phyloP scores from a whole-genome alignment of 2,797 vertebrate species.

The Acanthiza pusilla region DNA sequence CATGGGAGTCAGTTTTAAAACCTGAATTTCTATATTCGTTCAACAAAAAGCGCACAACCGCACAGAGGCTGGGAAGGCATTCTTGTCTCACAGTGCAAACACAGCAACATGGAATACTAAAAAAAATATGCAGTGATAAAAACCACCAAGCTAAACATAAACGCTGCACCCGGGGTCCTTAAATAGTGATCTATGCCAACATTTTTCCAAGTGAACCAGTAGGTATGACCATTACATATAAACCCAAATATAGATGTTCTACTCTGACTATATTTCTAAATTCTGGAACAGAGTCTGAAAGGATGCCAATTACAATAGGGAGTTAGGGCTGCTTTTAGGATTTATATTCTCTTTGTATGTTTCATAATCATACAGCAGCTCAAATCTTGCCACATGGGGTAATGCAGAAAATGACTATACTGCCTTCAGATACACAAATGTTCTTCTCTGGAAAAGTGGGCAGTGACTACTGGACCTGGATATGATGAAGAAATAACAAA shows the following conservation, averaged over 20 bases:
- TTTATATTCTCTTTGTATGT: background rate
- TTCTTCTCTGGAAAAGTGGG: background rate
- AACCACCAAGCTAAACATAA: constrained; percentile 1
- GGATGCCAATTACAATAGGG: background rate
- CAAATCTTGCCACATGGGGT: background rate
- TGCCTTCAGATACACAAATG: background rate
- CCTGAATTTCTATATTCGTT: background rate
- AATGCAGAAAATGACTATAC: background rate
- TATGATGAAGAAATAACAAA: background rate
- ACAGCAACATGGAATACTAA: background rate
- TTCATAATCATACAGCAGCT: background rate
- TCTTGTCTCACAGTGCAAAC: background rate
- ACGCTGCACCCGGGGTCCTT: background rate
- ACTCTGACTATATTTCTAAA: background rate
- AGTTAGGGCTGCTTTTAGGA: background rate
- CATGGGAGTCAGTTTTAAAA: background rate
- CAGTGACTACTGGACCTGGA: background rate
- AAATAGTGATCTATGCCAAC: background rate
- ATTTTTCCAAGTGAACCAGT: background rate
- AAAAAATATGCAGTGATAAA: background rate
- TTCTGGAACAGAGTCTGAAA: constrained; percentile 10
- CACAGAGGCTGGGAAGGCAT: background rate
- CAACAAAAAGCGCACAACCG: background rate
- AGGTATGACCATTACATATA: constrained; percentile 22
- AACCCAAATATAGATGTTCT: constrained; percentile 45